A percentile compares a stretch with the other conserved stretches of the same genome.
Evolutionary conservation across 1,140 invertebrate species (phyloP).

Genomic region (Cyphomyrmex costatus): DNA sequence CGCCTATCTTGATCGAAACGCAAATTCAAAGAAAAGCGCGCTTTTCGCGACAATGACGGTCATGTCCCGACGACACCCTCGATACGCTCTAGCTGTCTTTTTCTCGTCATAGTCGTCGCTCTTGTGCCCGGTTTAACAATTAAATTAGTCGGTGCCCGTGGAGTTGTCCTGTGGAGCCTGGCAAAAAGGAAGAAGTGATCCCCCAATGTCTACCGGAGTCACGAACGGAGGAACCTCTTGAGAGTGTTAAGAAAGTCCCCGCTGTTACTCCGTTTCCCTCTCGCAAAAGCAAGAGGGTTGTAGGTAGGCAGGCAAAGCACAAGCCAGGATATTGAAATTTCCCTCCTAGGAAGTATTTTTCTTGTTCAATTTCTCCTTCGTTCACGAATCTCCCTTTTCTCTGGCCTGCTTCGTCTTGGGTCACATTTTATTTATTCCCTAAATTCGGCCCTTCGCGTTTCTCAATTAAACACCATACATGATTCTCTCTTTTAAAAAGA

Average conservation of each 20-base stretch:
- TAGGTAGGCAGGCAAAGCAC: conserved; percentile 64
- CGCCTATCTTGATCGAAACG: background rate
- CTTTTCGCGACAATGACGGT: conserved; percentile 17
- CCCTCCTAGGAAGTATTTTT: conserved; percentile 75
- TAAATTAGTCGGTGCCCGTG: conserved; percentile 70
- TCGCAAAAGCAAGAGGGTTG: conserved; percentile 48
- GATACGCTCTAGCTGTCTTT: conserved; percentile 33
- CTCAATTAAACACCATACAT: conserved; percentile 34
- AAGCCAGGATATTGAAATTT: conserved; percentile 78
- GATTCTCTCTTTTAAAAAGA: conserved; percentile 13
- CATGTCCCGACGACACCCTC: background rate
- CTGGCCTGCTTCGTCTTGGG: conserved; percentile 4
- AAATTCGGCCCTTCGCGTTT: background rate
- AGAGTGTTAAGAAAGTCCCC: conserved; percentile 72
- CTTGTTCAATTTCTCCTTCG: conserved; percentile 70
- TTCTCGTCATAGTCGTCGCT: conserved; percentile 60
- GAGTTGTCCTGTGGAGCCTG: conserved; percentile 41
- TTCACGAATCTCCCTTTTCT: conserved; percentile 9
- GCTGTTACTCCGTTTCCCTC: conserved; percentile 35
- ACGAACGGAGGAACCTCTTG: conserved; percentile 75
- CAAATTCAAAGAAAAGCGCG: conserved; percentile 10
- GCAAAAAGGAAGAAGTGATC: conserved; percentile 72
- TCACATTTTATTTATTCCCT: conserved; percentile 35
- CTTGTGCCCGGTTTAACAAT: conserved; percentile 73
- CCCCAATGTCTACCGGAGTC: conserved; percentile 75